phyloP scores from a whole-genome alignment of 2,888 invertebrate species.

The Galeruca laticollis region DNA sequence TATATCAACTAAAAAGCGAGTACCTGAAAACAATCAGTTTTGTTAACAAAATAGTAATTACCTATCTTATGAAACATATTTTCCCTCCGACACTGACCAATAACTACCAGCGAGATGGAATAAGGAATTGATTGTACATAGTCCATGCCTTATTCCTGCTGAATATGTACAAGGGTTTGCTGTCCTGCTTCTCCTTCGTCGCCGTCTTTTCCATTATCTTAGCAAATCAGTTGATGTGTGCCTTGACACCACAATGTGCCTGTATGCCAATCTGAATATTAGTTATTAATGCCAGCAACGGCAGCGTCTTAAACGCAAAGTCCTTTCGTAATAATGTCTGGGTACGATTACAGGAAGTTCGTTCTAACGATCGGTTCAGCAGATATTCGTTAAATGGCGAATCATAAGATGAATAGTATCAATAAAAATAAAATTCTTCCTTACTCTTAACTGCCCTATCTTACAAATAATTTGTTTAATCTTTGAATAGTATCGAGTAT shows the following conservation, averaged over 20 bases:
- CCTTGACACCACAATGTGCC: slow-evolving; percentile 42
- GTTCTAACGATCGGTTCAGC: not conserved
- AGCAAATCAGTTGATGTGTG: slow-evolving; percentile 48
- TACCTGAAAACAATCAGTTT: not conserved
- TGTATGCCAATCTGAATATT: slow-evolving; percentile 42
- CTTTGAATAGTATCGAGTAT: no score
- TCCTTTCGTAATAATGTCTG: slow-evolving; percentile 5
- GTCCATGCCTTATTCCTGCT: slow-evolving; percentile 59
- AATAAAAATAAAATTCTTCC: no score
- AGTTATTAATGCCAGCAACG: slow-evolving; percentile 30
- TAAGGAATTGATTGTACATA: slow-evolving; percentile 64
- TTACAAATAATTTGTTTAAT: no score
- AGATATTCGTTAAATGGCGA: not conserved
- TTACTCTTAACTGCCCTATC: no score
- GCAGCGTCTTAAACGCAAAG: slow-evolving; percentile 26
- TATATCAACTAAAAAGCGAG: no score
- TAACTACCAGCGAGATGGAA: slow-evolving; percentile 50
- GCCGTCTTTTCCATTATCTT: slow-evolving; percentile 37
- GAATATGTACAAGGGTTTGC: slow-evolving; percentile 61
- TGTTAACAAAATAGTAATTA: no score
- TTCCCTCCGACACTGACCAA: slow-evolving; percentile 26
- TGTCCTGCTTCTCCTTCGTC: slow-evolving; percentile 47
- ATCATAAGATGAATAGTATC: no score
- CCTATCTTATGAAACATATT: not conserved
- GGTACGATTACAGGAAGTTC: slow-evolving; percentile 3